Base-by-base conservation (phyloP, 2,888 invertebrate genomes). In the Aleiodes testaceus region DNA sequence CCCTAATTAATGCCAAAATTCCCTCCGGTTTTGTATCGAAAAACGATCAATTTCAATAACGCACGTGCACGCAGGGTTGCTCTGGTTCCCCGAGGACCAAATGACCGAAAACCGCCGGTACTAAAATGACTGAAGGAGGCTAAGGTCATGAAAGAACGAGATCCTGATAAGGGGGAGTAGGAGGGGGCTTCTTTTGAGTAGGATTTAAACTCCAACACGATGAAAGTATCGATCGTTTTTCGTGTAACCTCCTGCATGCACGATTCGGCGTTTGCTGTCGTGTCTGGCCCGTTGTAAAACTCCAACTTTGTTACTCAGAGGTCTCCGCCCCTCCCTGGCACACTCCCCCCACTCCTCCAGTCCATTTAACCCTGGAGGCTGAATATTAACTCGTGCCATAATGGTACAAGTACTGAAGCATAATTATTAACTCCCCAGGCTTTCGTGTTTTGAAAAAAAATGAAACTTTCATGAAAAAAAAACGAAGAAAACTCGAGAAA, bases 191-290 rank as follows among this genome's bases (percentile, higher is more conserved):
- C 59, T 59, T 36, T 59, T 59, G 42, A 59, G 59, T 59, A 18
- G 59, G 42, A 36, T 59, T 42, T n/a, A 14, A 66, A 68, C 50
- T 47, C 49, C 55, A 71, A 71, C 63, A 66, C 72, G 63, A 74
- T 69, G 68, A 69, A 66, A 74, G 69, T 74, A 74, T 74, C 74
- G 74, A 74, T 63, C 69, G 30, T 61, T 63, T 45, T 42, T 36
- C 55, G 55, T 30, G 55, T 55, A 30, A 26, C 36, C 14, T 55
- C 36, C 9, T 42, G 9, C 30, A 5, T 65, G 20, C 65, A 65
- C 53, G 65, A 45, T 70, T 55, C 45, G 59, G 36, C 36, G 14
- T 36, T 59, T 59, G 36, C 36, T 59, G 59, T 36, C 59, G 59
- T 59, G 59, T 59, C 59, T 59, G 59, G 59, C 36, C 59, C 9